phyloP scores from a whole-genome alignment of 2,888 invertebrate species.

The Crematogaster levior region DNA sequence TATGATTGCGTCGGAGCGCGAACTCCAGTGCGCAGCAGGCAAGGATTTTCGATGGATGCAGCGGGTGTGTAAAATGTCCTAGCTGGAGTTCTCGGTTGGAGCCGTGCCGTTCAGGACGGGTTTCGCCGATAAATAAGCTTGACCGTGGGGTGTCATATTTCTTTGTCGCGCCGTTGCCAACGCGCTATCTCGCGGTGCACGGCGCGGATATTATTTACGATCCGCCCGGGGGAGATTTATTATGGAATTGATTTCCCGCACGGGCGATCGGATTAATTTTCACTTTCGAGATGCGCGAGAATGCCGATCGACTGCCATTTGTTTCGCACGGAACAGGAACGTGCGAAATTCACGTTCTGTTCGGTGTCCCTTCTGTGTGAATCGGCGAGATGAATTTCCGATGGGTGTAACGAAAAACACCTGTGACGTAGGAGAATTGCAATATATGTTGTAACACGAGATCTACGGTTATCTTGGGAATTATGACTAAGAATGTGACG shows the following conservation, averaged over 20 bases:
- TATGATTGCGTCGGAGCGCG: conserved; percentile 56
- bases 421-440: background rate
- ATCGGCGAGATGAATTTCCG: background rate
- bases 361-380: background rate
- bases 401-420: background rate
- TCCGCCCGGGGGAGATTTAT: conserved; percentile 72
- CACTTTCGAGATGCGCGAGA: conserved; percentile 58
- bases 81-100: conserved; percentile 40
- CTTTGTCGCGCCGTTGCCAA: conserved; percentile 72
- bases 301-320: conserved; percentile 38
- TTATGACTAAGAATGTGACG: background rate
- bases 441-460: background rate
- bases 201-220: conserved; percentile 63
- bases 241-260: conserved; percentile 76
- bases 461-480: background rate
- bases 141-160: conserved; percentile 77
- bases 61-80: conserved; percentile 60
- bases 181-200: conserved; percentile 56
- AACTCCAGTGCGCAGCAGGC: background rate
- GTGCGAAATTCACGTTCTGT: conserved; percentile 10
- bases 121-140: conserved; percentile 79
- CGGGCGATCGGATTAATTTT: conserved; percentile 78
- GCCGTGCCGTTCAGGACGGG: conserved; percentile 42
- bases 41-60: conserved; percentile 31
- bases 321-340: background rate